Evolutionary conservation across 2,888 invertebrate genomes (phyloP).

Genomic region (Caenorhabditis wallacei): DNA sequence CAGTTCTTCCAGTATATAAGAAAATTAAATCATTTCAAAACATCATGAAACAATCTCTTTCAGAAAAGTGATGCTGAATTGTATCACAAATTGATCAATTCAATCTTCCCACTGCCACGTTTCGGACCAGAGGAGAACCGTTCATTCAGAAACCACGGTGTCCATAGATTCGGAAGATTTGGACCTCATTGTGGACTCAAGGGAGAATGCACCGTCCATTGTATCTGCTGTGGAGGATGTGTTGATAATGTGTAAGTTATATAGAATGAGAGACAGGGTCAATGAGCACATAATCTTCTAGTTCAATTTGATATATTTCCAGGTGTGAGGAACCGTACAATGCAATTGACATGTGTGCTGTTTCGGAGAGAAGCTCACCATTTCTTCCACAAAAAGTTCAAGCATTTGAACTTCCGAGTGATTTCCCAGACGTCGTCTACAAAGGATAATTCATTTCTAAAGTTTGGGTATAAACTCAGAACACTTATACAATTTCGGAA

Average conservation of each 20-base stretch:
- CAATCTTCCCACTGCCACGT: neutral
- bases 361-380: slow-evolving; percentile 8
- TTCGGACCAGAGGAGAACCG: neutral
- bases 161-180: neutral
- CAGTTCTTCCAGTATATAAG: neutral
- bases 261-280: too few species aligned
- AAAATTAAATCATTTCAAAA: too few species aligned
- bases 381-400: neutral
- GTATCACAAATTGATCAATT: neutral
- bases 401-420: slow-evolving; percentile 5
- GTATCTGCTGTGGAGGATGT: too few species aligned
- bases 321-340: too few species aligned
- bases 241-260: too few species aligned
- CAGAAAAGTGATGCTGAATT: neutral
- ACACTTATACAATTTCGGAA: too few species aligned
- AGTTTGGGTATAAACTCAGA: too few species aligned
- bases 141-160: neutral
- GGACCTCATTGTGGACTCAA: neutral
- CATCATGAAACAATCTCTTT: neutral
- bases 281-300: too few species aligned
- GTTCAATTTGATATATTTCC: too few species aligned
- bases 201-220: too few species aligned
- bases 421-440: slow-evolving; percentile 23
- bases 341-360: slow-evolving; percentile 7
- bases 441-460: neutral